Evolutionary conservation across 2,888 invertebrate genomes (phyloP).

Genomic region (Cryptus armator): DNA sequence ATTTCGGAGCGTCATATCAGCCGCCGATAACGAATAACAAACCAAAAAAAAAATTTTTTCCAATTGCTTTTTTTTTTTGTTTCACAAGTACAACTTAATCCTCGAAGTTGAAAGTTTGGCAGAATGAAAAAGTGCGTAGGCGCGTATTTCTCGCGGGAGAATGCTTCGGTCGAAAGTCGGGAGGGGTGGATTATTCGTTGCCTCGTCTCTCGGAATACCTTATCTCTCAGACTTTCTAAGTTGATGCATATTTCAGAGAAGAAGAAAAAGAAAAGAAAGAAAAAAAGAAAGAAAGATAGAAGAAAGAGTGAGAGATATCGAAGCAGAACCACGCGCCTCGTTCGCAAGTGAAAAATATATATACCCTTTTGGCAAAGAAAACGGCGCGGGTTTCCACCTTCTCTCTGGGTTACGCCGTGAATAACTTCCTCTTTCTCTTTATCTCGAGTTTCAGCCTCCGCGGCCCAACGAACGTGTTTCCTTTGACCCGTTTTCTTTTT

Average conservation of each 20-base stretch:
- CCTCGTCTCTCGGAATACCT: constrained; percentile 39
- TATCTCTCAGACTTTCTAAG: constrained; percentile 43
- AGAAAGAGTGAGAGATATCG: constrained; percentile 21
- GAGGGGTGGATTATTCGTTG: constrained; percentile 45
- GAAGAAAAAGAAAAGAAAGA: constrained; percentile 14
- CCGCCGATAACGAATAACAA: too few species aligned
- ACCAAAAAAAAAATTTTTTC: not conserved
- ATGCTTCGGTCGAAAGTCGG: constrained; percentile 19
- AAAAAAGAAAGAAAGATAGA: constrained; percentile 8
- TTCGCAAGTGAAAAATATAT: constrained; percentile 33
- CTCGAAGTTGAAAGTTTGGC: not conserved
- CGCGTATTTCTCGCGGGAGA: constrained; percentile 26
- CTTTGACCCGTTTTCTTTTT: constrained; percentile 76
- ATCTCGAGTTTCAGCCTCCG: constrained; percentile 28
- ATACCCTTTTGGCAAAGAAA: constrained; percentile 11
- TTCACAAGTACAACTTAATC: not conserved
- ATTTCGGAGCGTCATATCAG: too few species aligned
- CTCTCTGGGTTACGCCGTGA: constrained; percentile 47
- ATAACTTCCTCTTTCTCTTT: constrained; percentile 69
- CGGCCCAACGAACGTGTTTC: constrained; percentile 67
- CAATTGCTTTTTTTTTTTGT: not conserved
- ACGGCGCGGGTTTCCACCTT: not conserved
- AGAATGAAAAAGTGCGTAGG: constrained; percentile 29
- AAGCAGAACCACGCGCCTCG: not conserved
- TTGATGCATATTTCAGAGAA: constrained; percentile 58